These are phyloP conservation scores for Leucopternis melanops DNA, from an alignment of 2,113 vertebrate species.

Conservation along the genomic window DNA sequence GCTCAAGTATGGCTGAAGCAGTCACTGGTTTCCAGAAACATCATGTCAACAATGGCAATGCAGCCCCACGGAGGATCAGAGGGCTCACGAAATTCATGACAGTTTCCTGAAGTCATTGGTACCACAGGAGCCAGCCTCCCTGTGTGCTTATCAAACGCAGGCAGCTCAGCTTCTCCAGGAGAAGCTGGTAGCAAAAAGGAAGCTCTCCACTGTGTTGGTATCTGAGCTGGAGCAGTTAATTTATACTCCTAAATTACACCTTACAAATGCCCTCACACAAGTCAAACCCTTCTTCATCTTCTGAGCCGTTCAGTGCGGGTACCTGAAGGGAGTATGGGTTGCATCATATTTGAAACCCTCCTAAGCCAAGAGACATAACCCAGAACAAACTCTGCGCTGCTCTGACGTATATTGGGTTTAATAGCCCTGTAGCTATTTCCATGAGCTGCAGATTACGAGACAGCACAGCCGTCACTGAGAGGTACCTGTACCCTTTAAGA, in stretches of 20 bases:
- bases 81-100: background rate
- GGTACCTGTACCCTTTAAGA: background rate
- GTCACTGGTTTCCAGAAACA: slow-evolving; percentile 30
- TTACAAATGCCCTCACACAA: background rate
- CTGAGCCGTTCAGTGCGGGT: background rate
- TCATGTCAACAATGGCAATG: background rate
- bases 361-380: background rate
- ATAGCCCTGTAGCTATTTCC: rapidly evolving
- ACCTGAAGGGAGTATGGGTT: background rate
- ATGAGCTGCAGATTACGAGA: rapidly evolving
- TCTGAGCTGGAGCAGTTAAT: background rate
- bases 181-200: background rate
- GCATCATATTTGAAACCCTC: background rate
- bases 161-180: background rate
- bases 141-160: background rate
- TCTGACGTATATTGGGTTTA: background rate
- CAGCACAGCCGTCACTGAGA: rapidly evolving
- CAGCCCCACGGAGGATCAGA: background rate
- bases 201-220: background rate
- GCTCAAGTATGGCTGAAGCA: slow-evolving; percentile 14
- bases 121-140: background rate
- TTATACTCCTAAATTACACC: background rate
- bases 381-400: background rate
- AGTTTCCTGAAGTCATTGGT: background rate
- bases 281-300: background rate